phyloP scores from a whole-genome alignment of 2,797 vertebrate genomes.

The Sebastes iracundus region DNA sequence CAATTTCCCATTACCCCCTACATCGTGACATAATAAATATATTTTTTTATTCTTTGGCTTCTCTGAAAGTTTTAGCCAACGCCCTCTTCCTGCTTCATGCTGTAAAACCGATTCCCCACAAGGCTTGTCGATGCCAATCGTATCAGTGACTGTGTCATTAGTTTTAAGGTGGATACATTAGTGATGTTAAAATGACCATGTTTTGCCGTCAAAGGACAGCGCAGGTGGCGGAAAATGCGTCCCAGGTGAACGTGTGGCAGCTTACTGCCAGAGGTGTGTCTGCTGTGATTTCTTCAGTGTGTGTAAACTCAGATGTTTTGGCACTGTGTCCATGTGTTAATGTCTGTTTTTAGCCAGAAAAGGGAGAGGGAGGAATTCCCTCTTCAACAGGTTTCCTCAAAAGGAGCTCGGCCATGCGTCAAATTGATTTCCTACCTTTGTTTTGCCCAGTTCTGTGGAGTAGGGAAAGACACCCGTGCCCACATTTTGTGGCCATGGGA shows the following conservation, averaged over 20 bases:
- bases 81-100: not conserved
- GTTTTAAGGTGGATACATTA: not conserved
- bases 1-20: not conserved
- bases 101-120: not conserved
- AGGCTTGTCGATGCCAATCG: not conserved
- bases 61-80: not conserved
- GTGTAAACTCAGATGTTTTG: conserved; percentile 5
- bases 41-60: not conserved
- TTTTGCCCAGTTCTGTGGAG: conserved; percentile 43
- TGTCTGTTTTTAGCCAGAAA: conserved; percentile 39
- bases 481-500: conserved; percentile 41
- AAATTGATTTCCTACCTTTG: conserved; percentile 75
- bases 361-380: conserved; percentile 69
- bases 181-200: not conserved
- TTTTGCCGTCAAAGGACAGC: not conserved
- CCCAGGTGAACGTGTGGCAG: conserved; percentile 1
- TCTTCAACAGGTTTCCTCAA: conserved; percentile 72
- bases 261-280: not conserved
- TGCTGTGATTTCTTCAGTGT: not conserved
- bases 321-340: conserved; percentile 39
- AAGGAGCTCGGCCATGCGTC: conserved; percentile 61
- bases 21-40: not conserved
- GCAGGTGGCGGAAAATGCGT: not conserved
- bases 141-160: not conserved
- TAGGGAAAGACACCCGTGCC: conserved; percentile 32